Percentiles rank a stretch among this genome's conserved stretches.
Evolutionary conservation across 2,113 vertebrate species (phyloP).

Genomic region (Brevimyrus niger): DNA sequence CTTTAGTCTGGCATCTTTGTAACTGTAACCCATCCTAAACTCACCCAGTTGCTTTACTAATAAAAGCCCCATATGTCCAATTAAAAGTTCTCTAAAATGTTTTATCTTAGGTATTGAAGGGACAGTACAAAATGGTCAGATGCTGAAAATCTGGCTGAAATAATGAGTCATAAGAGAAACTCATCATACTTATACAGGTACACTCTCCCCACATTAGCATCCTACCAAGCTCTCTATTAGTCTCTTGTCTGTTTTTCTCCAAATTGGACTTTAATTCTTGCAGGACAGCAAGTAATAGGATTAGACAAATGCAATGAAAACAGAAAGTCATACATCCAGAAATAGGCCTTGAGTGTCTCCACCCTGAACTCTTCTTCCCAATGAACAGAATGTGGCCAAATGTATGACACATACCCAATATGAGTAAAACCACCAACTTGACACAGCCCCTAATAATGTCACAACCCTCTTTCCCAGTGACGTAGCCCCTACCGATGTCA

Average conservation of each 20-base stretch:
- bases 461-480: background rate
- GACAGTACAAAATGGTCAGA: background rate
- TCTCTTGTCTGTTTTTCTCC: slow-evolving; percentile 38
- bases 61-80: background rate
- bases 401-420: background rate
- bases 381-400: background rate
- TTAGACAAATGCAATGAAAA: slow-evolving; percentile 7
- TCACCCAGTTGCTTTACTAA: background rate
- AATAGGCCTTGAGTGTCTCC: background rate
- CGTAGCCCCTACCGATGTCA: no score
- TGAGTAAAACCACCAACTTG: background rate
- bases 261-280: slow-evolving; percentile 38
- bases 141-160: background rate
- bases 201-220: background rate
- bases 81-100: background rate
- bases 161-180: background rate
- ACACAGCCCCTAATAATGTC: background rate
- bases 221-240: slow-evolving; percentile 39
- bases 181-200: background rate
- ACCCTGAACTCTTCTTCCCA: background rate
- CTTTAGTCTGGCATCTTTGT: background rate
- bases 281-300: slow-evolving; percentile 19
- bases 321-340: slow-evolving; percentile 4
- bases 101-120: background rate
- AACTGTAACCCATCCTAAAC: background rate